Evolutionary conservation across 1,140 invertebrate genomes (phyloP), one percentile per base, ranked within the genome.

Genomic region (Limonius californicus): DNA sequence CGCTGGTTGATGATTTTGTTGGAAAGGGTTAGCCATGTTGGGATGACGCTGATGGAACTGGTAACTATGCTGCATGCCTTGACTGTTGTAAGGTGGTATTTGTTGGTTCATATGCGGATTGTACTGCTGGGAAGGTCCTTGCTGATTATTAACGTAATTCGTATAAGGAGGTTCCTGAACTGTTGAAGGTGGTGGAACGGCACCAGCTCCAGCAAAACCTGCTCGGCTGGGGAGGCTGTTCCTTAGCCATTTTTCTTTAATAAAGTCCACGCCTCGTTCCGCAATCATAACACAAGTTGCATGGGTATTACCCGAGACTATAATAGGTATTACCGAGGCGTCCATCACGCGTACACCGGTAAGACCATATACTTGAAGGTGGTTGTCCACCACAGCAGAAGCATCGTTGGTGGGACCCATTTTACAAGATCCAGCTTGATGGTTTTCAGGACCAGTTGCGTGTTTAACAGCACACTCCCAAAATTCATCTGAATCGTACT

Each of bases 201-300:
- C n/a, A n/a, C n/a, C n/a, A n/a, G n/a, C n/a, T 15, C 9, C 7
- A 23, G 4, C 21, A 55, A 12, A 15, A 32, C 15, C 30, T 15
- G 30, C 54, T 14, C 54, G 2, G n/a, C 15, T 32, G 30, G 1
- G 6, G 9, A 53, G 23, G 11, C 47, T 14, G 16, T n/a, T 27
- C 23, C 18, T 16, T 43, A 61, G 45, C 86, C 86, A 90, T 32
- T 83, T 80, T 61, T 81, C 80, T 70, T 89, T 90, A 64, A 92
- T 87, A 67, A 92, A 83, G 73, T 92, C 89, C 0, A 89, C 85
- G 0, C 85, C 89, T 62, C 88, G 85, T 70, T 94, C 91, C 0
- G 85, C 91, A 32, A 94, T 89, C 90, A 94, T 93, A 27, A 93
- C 87, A 15, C 83, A 80, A 0, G 91, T 88, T 2, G 90, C 89